phyloP scores from a whole-genome alignment of 2,797 vertebrate species.

The Aulostomus chinensis region DNA sequence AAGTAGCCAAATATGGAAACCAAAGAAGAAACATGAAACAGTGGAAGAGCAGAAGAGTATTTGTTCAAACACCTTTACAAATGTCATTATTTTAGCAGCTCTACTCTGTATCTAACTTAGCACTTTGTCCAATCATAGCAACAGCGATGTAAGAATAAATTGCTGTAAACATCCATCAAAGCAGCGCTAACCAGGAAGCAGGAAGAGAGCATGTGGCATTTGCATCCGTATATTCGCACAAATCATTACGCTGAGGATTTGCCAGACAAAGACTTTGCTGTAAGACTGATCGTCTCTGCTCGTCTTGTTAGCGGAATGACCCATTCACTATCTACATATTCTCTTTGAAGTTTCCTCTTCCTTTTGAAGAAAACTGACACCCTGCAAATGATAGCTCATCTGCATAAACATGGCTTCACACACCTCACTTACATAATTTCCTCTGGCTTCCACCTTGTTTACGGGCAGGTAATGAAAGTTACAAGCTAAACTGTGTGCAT shows the following conservation, averaged over 20 bases:
- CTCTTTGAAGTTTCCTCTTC: constrained; percentile 51
- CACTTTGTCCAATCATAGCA: constrained; percentile 1
- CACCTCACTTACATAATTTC: constrained; percentile 29
- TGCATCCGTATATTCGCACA: constrained; percentile 7
- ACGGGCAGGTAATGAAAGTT: constrained; percentile 28
- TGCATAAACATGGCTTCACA: constrained; percentile 36
- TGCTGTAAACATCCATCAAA: constrained; percentile 23
- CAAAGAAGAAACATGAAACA: too few species aligned
- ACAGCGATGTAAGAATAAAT: background rate
- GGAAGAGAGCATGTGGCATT: constrained; percentile 3
- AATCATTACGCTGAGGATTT: constrained; percentile 18
- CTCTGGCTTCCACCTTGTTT: constrained; percentile 38
- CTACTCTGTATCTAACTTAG: background rate
- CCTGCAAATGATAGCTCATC: constrained; percentile 36
- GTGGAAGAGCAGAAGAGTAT: too few species aligned
- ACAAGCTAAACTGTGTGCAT: too few species aligned
- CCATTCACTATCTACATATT: constrained; percentile 23
- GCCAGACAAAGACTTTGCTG: constrained; percentile 3
- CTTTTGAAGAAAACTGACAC: constrained; percentile 65
- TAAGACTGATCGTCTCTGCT: constrained; percentile 6
- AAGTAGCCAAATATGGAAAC: too few species aligned
- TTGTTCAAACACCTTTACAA: background rate
- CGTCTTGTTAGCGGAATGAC: constrained; percentile 47
- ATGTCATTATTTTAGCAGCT: too few species aligned
- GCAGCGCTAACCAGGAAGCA: constrained; percentile 1